These are phyloP conservation scores for Enteromius argenteus DNA, from an alignment of 2,797 vertebrate genomes.

Conservation along the genomic window DNA sequence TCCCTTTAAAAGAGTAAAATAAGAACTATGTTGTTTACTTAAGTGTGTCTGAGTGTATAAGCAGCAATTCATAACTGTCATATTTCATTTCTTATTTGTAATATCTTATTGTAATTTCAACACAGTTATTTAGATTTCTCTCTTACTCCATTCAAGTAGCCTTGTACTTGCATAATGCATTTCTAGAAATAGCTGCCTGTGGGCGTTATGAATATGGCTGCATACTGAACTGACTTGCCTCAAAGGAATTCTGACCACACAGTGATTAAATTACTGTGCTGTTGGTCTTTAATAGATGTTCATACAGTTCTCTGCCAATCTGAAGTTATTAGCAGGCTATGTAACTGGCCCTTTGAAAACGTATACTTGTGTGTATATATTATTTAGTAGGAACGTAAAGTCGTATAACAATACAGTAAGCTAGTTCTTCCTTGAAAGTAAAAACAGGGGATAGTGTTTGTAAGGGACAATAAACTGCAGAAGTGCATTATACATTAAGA, in stretches of 20 bases:
- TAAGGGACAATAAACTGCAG: background rate
- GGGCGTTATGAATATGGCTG: constrained; percentile 15
- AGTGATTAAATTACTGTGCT: background rate
- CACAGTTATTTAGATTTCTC: background rate
- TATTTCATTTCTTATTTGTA: background rate
- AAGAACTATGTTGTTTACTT: background rate
- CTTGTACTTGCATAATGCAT: constrained; percentile 25
- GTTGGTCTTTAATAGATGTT: background rate
- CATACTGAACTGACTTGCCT: background rate
- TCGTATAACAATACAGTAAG: background rate
- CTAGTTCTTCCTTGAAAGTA: background rate
- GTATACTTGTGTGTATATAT: background rate
- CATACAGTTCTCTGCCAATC: background rate
- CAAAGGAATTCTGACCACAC: constrained; percentile 8
- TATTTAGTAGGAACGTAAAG: background rate
- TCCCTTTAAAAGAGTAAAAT: background rate
- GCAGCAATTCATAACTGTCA: background rate
- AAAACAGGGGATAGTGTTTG: background rate
- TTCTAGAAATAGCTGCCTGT: constrained; percentile 9
- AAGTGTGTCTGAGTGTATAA: background rate
- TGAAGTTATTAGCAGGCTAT: background rate
- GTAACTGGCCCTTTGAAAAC: background rate
- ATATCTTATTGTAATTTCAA: constrained; percentile 3
- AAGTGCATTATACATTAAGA: background rate
- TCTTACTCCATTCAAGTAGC: background rate